These are phyloP conservation scores for Dascyllus trimaculatus DNA, from an alignment of 2,113 vertebrate species.

Conservation along the genomic window DNA sequence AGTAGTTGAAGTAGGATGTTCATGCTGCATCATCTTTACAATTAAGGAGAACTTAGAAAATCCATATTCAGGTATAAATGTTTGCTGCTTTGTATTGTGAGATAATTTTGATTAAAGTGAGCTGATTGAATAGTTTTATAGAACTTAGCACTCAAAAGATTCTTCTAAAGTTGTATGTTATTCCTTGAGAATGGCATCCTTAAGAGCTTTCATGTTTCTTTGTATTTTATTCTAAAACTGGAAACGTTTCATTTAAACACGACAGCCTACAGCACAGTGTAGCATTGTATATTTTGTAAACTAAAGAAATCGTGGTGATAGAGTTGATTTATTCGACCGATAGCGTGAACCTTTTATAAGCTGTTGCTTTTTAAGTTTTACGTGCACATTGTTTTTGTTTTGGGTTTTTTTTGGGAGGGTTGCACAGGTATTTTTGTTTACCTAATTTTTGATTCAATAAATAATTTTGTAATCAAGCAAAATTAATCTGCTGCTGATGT, in stretches of 20 bases:
- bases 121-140: constrained; percentile 17
- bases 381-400: constrained; percentile 56
- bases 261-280: constrained; percentile 37
- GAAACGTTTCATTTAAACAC: constrained; percentile 2
- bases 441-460: constrained; percentile 81
- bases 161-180: neutral
- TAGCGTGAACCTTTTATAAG: constrained; percentile 62
- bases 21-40: constrained; percentile 29
- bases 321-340: constrained; percentile 44
- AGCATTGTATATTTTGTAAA: constrained; percentile 77
- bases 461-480: constrained; percentile 78
- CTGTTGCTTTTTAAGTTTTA: constrained; percentile 64
- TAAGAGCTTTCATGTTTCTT: neutral
- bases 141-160: constrained; percentile 6
- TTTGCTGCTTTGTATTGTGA: constrained; percentile 52
- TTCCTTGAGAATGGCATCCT: constrained; percentile 7
- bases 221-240: constrained; percentile 10
- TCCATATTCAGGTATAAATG: constrained; percentile 46
- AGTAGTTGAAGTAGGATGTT: neutral
- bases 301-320: constrained; percentile 9
- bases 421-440: constrained; percentile 71
- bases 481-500: neutral
- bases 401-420: constrained; percentile 1
- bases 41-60: constrained; percentile 7
- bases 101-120: constrained; percentile 21